Evolutionary conservation across 2,888 invertebrate species (phyloP).

Genomic region (Chrysodeixis includens): DNA sequence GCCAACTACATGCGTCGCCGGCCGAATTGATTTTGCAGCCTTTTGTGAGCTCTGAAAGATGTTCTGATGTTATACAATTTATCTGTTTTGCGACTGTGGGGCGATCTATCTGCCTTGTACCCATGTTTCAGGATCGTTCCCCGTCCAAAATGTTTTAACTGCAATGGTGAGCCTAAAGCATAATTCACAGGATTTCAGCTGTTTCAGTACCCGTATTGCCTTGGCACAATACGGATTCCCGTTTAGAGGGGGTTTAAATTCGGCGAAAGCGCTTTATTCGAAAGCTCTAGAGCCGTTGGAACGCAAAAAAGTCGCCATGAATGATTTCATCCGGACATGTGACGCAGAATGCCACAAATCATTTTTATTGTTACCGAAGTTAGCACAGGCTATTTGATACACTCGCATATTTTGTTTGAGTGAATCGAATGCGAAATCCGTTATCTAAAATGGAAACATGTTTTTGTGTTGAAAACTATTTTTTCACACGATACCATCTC

Average conservation of each 20-base stretch:
- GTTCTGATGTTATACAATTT: constrained; percentile 61
- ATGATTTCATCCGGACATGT: constrained; percentile 40
- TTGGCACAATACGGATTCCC: constrained; percentile 29
- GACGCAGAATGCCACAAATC: constrained; percentile 35
- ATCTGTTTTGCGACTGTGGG: constrained; percentile 37
- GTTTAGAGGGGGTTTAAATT: constrained; percentile 32
- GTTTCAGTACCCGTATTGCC: constrained; percentile 18
- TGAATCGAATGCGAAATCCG: constrained; percentile 22
- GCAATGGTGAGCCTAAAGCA: constrained; percentile 17
- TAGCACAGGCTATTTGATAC: constrained; percentile 38
- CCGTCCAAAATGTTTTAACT: constrained; percentile 23
- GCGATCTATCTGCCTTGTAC: constrained; percentile 39
- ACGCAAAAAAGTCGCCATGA: constrained; percentile 43
- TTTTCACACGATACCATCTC: not conserved
- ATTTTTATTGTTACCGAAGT: constrained; percentile 48
- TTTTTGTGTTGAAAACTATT: constrained; percentile 36
- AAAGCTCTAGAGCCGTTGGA: constrained; percentile 36
- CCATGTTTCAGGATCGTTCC: constrained; percentile 26
- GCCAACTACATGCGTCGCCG: constrained; percentile 82
- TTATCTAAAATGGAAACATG: constrained; percentile 25
- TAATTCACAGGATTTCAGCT: constrained; percentile 26
- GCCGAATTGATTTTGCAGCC: constrained; percentile 80
- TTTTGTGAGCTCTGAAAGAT: constrained; percentile 68
- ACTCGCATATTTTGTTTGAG: constrained; percentile 24
- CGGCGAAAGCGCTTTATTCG: constrained; percentile 35